phyloP scores from a whole-genome alignment of 1,140 invertebrate species.

The Pentalonia nigronervosa region DNA sequence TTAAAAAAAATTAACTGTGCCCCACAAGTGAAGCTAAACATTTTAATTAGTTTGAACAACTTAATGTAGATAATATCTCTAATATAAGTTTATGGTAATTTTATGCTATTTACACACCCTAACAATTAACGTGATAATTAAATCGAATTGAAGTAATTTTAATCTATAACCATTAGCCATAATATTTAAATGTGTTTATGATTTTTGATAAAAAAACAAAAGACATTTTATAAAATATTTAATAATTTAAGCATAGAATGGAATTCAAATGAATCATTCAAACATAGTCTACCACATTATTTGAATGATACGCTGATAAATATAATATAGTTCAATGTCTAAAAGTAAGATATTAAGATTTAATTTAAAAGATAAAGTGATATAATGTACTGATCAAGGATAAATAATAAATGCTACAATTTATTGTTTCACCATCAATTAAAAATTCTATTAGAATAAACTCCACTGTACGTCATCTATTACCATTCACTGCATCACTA shows the following conservation, averaged over 20 bases:
- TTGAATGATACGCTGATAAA: background rate
- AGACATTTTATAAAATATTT: no score
- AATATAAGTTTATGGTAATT: background rate
- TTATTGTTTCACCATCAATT: background rate
- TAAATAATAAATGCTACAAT: background rate
- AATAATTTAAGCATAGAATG: no score
- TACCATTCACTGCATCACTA: background rate
- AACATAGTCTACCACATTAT: background rate
- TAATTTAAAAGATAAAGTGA: background rate
- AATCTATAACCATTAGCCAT: no score
- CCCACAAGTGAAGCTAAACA: background rate
- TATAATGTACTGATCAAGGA: background rate
- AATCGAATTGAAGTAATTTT: background rate
- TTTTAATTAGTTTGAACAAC: constrained; percentile 1
- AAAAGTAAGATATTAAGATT: background rate
- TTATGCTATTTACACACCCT: background rate
- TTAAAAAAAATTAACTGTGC: background rate
- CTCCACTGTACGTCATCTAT: background rate
- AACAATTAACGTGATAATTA: background rate
- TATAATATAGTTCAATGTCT: background rate
- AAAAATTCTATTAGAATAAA: background rate
- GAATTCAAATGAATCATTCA: no score
- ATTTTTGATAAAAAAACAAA: no score
- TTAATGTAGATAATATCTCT: background rate
- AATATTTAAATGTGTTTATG: no score